phyloP scores from a whole-genome alignment of 2,888 invertebrate species.

The Oxystoma pomonae region DNA sequence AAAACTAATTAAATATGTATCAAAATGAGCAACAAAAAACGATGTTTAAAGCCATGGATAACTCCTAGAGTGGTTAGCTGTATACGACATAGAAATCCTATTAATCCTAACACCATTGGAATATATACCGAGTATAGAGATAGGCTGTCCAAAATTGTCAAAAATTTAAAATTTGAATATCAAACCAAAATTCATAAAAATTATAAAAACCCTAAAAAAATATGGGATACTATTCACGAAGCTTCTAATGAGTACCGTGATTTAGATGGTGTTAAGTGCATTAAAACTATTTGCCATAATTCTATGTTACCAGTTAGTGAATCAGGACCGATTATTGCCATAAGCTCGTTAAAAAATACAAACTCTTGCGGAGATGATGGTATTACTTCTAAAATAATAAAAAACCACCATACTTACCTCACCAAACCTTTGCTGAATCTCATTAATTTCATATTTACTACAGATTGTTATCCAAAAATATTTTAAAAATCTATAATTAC shows the following conservation, averaged over 20 bases:
- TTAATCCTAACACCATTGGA: not conserved
- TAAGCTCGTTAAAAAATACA: not conserved
- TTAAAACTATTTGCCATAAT: not conserved
- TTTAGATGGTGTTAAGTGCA: too few relatives aligned
- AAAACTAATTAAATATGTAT: not conserved
- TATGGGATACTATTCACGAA: conserved; percentile 7
- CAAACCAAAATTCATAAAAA: conserved; percentile 5
- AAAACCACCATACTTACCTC: not conserved
- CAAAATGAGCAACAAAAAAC: not conserved
- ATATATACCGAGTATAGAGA: not conserved
- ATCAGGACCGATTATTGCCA: not conserved
- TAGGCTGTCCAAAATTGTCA: not conserved
- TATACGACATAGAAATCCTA: not conserved
- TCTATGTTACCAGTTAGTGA: not conserved
- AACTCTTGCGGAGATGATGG: not conserved
- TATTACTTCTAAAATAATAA: not conserved
- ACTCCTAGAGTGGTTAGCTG: not conserved
- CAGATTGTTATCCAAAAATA: conserved; percentile 4
- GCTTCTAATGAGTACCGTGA: conserved; percentile 3
- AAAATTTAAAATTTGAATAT: conserved; percentile 9
- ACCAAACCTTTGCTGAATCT: not conserved
- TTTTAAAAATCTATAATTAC: conserved; percentile 1
- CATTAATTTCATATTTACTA: conserved; percentile 5
- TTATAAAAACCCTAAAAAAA: conserved; percentile 7
- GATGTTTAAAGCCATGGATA: not conserved